These are phyloP conservation scores for Poecilus cupreus DNA, from an alignment of 2,888 invertebrate species.

Conservation along the genomic window DNA sequence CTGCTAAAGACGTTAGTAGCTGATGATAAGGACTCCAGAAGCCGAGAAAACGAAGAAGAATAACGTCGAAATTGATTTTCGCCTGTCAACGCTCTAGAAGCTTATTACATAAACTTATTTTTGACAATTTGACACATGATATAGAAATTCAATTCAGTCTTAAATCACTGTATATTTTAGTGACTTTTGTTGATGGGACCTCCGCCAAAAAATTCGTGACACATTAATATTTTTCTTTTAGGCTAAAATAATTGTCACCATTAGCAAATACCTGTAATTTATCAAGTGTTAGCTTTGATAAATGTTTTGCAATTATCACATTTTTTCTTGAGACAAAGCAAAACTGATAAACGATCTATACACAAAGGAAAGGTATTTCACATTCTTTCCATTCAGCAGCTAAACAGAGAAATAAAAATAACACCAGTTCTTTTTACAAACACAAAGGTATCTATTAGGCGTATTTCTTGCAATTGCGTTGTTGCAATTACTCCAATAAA, in stretches of 20 bases:
- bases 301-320: conserved; percentile 5
- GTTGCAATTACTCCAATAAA: too few relatives aligned
- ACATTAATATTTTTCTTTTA: neutral
- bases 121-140: conserved; percentile 40
- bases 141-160: conserved; percentile 21
- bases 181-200: conserved; percentile 4
- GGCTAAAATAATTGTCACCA: neutral
- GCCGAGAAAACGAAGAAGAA: conserved; percentile 21
- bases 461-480: conserved; percentile 10
- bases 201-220: neutral
- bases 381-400: neutral
- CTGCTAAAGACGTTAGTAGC: conserved; percentile 1
- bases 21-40: conserved; percentile 13
- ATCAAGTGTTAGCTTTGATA: conserved; percentile 1
- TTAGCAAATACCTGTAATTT: neutral
- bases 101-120: conserved; percentile 32
- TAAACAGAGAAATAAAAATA: conserved; percentile 9
- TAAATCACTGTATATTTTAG: conserved; percentile 14
- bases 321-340: neutral
- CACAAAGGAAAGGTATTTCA: conserved; percentile 10
- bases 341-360: conserved; percentile 4
- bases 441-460: conserved; percentile 10
- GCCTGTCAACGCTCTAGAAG: conserved; percentile 5
- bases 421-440: neutral
- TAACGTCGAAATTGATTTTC: conserved; percentile 13